Base-by-base conservation (phyloP, 2,888 invertebrate genomes). In the Nomada ferruginata region DNA sequence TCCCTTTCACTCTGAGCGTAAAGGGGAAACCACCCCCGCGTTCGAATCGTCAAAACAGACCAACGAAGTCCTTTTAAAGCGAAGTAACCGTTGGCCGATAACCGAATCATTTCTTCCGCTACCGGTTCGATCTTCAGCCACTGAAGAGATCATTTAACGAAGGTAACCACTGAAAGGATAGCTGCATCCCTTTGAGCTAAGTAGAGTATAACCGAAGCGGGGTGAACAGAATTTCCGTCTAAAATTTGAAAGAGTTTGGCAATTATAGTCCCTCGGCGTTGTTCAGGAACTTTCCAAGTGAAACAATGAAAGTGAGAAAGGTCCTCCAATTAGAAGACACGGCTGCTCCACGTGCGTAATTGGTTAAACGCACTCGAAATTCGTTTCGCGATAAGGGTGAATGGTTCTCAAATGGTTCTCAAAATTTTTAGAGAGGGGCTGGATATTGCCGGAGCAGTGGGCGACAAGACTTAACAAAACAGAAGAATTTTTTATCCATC, bases 291-390 rank as follows among this genome's bases (percentile, higher is more conserved):
- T 59, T 57, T 71, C 42, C 42, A 50, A 36, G 36, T 13, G 20
- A 64, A 42, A 52, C 63, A 64, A 76, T 47, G 60, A 13, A 26
- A 26, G 13, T 15, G 47, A 10, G 47, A 15, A 72, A 59, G n/a
- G 47, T 59, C 29, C 18, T 57, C 18, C 57, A 29, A 65, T 60
- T 59, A 20, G 20, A 26, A 4, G 59, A 11, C 53, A 26, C 59
- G 61, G 66, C 61, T 68, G 75, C 68, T 61, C 53, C 66, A 9
- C 60, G 23, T 44, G 50, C 55, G 66, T 42, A 68, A 76, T 68
- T 50, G 36, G 60, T 74, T 66, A 61, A 23, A 53, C 75, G 0
- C 65, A 60, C 60, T 29, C 53, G n/a, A 20, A 36, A 20, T 26
- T 11, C 15, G 10, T 47, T 44, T 1, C 29, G 18, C 44, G 52